phyloP scores from a whole-genome alignment of 2,888 invertebrate genomes.

The Allophyes oxyacanthae region DNA sequence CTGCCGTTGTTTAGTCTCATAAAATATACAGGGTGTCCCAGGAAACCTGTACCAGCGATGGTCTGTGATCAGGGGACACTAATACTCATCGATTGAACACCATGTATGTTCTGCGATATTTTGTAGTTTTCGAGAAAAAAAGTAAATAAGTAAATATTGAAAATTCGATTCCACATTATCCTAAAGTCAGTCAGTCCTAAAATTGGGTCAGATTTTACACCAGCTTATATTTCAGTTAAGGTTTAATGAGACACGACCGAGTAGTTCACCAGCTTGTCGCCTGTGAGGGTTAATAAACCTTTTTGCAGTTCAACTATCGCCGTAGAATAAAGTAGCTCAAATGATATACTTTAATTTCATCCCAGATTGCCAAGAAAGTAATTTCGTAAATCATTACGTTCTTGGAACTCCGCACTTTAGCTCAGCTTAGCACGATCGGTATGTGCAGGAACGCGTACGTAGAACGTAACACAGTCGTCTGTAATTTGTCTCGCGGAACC shows the following conservation, averaged over 20 bases:
- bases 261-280: neutral
- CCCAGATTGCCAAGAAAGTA: neutral
- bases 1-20: conserved; percentile 36
- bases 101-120: too few relatives aligned
- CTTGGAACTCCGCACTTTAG: conserved; percentile 1
- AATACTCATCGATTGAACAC: too few relatives aligned
- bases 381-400: conserved; percentile 5
- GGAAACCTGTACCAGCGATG: too few relatives aligned
- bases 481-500: conserved; percentile 73
- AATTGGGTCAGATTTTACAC: conserved; percentile 29
- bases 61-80: too few relatives aligned
- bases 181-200: conserved; percentile 16
- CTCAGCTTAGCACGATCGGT: conserved; percentile 25
- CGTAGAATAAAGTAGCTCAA: neutral
- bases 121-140: too few relatives aligned
- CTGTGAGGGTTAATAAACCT: neutral
- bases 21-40: too few relatives aligned
- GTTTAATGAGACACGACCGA: neutral
- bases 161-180: conserved; percentile 18
- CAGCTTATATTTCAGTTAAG: conserved; percentile 20
- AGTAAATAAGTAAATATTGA: conserved; percentile 27
- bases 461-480: conserved; percentile 70
- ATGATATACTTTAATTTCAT: neutral
- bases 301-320: neutral
- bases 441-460: conserved; percentile 45